These are phyloP conservation scores for Lates japonicus DNA, from an alignment of 2,797 vertebrate species.

Conservation along the genomic window DNA sequence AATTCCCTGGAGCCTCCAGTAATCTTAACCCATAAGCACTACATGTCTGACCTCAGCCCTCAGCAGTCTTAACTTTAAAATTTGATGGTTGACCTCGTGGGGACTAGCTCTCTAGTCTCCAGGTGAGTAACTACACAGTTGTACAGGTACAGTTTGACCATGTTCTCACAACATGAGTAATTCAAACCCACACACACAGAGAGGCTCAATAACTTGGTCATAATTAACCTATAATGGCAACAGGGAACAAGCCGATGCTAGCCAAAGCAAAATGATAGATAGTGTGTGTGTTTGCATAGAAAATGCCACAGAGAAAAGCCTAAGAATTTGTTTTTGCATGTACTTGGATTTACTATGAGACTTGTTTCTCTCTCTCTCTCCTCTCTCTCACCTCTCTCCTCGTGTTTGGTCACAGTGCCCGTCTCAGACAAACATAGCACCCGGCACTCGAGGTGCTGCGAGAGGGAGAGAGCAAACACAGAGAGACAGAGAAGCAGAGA, in stretches of 20 bases:
- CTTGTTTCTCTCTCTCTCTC: neutral
- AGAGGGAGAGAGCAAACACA: constrained; percentile 57
- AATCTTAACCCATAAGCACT: neutral
- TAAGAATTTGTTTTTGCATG: constrained; percentile 15
- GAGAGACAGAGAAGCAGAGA: constrained; percentile 34
- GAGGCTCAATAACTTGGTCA: neutral
- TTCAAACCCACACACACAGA: neutral
- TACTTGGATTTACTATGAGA: constrained; percentile 9
- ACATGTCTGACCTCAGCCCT: neutral
- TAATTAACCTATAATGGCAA: no score
- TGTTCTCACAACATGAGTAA: neutral
- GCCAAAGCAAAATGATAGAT: neutral
- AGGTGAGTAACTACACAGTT: neutral
- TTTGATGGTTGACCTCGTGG: neutral
- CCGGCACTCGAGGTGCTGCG: constrained; percentile 44
- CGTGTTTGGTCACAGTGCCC: constrained; percentile 64
- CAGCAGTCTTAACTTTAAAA: neutral
- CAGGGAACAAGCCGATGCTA: neutral
- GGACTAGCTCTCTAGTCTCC: neutral
- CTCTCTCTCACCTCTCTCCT: constrained; percentile 40
- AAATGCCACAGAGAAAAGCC: neutral
- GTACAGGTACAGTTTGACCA: neutral
- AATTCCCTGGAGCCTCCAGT: neutral
- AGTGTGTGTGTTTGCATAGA: constrained; percentile 11
- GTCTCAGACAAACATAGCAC: constrained; percentile 66